Evolutionary conservation across 1,140 invertebrate genomes (phyloP).

Genomic region (Aphis craccivora): DNA sequence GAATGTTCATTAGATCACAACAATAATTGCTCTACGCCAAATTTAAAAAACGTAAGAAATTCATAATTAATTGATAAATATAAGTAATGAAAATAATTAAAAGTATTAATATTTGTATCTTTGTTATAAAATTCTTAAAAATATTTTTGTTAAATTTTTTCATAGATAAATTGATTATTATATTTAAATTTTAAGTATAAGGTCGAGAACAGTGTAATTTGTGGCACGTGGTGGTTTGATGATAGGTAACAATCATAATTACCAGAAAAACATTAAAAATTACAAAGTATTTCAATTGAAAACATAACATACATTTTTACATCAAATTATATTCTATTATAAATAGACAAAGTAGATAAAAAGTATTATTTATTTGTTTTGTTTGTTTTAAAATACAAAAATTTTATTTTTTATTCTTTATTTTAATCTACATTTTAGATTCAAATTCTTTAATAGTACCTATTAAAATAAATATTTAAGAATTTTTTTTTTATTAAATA

Average conservation of each 20-base stretch:
- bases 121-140: neutral
- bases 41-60: constrained; percentile 24
- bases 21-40: neutral
- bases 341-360: neutral
- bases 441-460: neutral
- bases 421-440: neutral
- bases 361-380: neutral
- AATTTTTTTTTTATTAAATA: neutral
- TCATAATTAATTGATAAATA: neutral
- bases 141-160: neutral
- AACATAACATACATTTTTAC: no score
- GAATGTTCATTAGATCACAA: constrained; percentile 66
- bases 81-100: neutral
- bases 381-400: neutral
- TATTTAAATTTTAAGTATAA: neutral
- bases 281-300: neutral
- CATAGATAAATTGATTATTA: neutral
- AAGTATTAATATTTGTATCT: neutral
- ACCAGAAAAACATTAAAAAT: neutral
- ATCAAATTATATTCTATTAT: neutral
- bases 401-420: neutral
- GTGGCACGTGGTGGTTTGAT: no score
- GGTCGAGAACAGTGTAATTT: no score
- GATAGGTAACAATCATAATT: neutral
- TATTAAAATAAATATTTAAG: neutral